Conservation (phyloP, 2,797 vertebrate genomes). For the Sebastes variabilis region DNA sequence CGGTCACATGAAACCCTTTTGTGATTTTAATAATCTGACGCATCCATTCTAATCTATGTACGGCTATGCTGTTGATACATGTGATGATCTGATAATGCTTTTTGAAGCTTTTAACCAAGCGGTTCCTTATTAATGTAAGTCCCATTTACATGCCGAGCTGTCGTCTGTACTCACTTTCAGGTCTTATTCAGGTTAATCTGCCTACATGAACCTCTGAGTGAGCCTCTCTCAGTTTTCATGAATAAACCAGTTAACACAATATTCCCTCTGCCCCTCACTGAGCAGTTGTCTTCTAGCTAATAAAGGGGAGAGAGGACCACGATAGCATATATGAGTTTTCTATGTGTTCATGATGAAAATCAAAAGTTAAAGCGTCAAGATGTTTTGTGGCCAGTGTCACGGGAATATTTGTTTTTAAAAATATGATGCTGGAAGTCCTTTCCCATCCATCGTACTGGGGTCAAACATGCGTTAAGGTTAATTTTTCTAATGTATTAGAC, state of each 20-base stretch:
- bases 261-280: not conserved
- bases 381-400: not conserved
- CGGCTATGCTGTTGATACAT: not conserved
- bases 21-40: not conserved
- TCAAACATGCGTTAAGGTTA: not conserved
- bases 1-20: not conserved
- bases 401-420: too few species aligned
- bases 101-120: not conserved
- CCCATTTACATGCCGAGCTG: not conserved
- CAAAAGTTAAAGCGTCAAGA: not conserved
- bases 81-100: not conserved
- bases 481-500: not conserved
- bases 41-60: not conserved
- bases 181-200: constrained; percentile 23
- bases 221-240: constrained; percentile 18
- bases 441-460: not conserved
- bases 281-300: not conserved
- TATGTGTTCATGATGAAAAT: not conserved
- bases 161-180: not conserved
- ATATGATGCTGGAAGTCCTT: not conserved
- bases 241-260: constrained; percentile 37
- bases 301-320: not conserved
- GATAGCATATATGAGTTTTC: not conserved
- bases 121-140: not conserved
- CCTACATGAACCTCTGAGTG: constrained; percentile 3